Base-by-base conservation (phyloP, 2,888 invertebrate species). In the Flabesymbios commensalis region DNA sequence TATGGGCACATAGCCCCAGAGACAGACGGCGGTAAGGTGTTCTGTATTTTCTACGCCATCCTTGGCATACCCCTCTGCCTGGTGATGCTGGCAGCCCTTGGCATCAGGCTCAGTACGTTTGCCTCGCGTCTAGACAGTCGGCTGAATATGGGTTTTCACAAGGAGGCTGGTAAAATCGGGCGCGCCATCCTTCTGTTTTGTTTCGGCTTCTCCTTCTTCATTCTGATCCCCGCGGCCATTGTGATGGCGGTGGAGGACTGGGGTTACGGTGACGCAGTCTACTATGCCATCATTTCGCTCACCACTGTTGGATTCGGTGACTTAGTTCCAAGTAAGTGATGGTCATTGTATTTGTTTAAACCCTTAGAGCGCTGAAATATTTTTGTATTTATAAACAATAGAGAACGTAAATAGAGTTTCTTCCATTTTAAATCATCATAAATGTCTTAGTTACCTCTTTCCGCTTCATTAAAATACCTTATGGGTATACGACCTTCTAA, bases 31-130 rank as follows among this genome's bases (percentile, higher is more conserved):
- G 56, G 61, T 14, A 48, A 51, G 5, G 41, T 48, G 51, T 29
- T 48, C 56, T 57, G 56, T 24, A 41, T 57, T 29, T 49, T 61
- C 49, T 61, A 56, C 42, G 55, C 48, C 7, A 4, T 61, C 4
- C 22, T 56, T 7, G 61, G 61, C 7, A 56, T 61, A 2, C 61
- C 61, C 7, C 51, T 61, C 17, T 61, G 48, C 49, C 31, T 61
- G 29, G 39, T 61, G 19, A 22, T 43, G 26, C 24, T 42, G 10
- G 36, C 49, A 1, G 61, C n/a, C 5, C 10, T 61, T 5, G 61
- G 61, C 0, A 39, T 55, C 26, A 43, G 47, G 39, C 45, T 29
- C 10, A 28, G 28, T 22, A 22, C 14, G 26, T 3, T 33, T 26
- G 33, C 22, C 32, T 22, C 45, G 33, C n/a, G n/a, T 22, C 17